phyloP scores from a whole-genome alignment of 2,113 vertebrate species.

The Todiramphus chloris region DNA sequence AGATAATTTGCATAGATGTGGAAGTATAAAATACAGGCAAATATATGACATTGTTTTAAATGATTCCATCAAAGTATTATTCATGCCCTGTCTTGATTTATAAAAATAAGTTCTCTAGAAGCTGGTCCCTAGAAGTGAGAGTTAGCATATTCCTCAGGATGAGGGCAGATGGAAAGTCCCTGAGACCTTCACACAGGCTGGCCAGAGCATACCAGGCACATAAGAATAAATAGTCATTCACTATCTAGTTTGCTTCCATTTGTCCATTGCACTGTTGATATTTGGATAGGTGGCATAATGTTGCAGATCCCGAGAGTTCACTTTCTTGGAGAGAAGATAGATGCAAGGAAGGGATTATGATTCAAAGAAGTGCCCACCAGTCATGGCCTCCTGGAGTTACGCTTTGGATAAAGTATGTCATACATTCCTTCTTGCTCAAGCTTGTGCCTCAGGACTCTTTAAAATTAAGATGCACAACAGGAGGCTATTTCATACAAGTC shows the following conservation, averaged over 20 bases:
- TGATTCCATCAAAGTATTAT: fast-evolving
- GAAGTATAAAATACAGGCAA: background rate
- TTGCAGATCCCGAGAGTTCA: background rate
- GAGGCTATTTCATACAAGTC: background rate
- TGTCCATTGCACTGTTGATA: background rate
- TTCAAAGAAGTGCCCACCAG: background rate
- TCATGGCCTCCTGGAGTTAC: background rate
- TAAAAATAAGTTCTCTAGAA: background rate
- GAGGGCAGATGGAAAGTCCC: background rate
- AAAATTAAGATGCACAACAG: background rate
- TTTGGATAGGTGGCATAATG: background rate
- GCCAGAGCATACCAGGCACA: background rate
- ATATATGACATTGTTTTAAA: background rate
- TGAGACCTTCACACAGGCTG: background rate
- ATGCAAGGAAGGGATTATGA: background rate
- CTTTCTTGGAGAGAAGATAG: background rate
- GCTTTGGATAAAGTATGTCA: background rate
- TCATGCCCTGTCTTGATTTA: background rate
- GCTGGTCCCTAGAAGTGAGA: background rate
- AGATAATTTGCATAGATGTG: background rate
- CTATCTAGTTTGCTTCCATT: background rate
- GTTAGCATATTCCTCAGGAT: background rate
- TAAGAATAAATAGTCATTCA: background rate
- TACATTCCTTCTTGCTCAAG: background rate
- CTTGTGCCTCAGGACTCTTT: background rate